Evolutionary conservation across 2,113 vertebrate genomes (phyloP).

Genomic region (Hippocampus comes): DNA sequence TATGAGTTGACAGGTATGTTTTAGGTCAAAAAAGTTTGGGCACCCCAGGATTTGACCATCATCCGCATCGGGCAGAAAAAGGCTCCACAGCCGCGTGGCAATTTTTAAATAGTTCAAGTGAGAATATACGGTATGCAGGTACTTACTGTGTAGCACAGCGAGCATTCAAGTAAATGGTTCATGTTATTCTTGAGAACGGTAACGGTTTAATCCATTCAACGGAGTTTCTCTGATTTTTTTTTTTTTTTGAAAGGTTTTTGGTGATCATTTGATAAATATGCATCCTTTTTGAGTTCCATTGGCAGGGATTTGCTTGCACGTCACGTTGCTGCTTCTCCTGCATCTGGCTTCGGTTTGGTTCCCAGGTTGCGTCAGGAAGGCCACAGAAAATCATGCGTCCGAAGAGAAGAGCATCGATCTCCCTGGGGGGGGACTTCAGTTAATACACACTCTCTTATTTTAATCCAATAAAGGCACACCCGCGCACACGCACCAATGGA

Average conservation of each 20-base stretch:
- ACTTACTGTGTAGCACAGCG: too few relatives aligned
- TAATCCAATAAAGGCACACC: constrained; percentile 4
- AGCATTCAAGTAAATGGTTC: too few relatives aligned
- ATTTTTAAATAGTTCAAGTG: too few relatives aligned
- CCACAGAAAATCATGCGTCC: neutral
- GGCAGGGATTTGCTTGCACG: neutral
- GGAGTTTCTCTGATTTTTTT: neutral
- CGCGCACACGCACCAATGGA: constrained; percentile 4
- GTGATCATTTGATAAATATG: neutral
- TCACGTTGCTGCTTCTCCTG: neutral
- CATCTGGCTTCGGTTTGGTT: neutral
- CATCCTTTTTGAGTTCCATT: neutral
- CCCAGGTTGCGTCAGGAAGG: neutral
- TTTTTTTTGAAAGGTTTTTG: neutral
- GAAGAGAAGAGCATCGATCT: neutral
- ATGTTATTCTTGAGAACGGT: too few relatives aligned
- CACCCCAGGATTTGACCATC: too few relatives aligned
- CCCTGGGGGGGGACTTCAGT: constrained; percentile 1
- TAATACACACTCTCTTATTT: neutral
- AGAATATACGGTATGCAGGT: too few relatives aligned
- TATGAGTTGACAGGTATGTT: too few relatives aligned
- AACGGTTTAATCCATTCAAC: neutral
- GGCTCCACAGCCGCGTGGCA: too few relatives aligned
- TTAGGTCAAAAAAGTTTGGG: too few relatives aligned
- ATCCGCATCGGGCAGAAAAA: too few relatives aligned